Percentiles rank a stretch among this genome's conserved stretches.
Conservation (phyloP, 2,888 invertebrate species). For the Trissolcus brochymenae region DNA sequence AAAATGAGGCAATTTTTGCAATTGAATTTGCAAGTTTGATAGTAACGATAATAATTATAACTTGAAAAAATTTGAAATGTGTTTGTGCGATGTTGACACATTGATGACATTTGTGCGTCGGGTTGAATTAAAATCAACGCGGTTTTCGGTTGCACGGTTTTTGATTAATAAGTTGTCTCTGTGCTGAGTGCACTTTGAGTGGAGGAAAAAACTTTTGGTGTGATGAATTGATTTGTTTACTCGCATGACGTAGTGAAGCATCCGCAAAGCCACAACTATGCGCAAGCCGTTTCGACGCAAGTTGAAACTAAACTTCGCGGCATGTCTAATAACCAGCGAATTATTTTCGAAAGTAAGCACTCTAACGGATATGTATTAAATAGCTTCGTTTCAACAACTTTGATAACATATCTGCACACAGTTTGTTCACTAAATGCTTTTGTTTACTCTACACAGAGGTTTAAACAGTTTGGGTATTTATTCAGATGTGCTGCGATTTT, state of each 20-base stretch:
- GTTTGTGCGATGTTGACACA: not conserved
- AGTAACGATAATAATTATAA: not conserved
- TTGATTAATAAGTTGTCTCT: not conserved
- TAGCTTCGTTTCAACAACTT: constrained; percentile 13
- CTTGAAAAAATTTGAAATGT: not conserved
- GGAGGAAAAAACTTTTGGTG: not conserved
- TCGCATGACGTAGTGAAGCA: not conserved
- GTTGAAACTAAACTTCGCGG: constrained; percentile 5
- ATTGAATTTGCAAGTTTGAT: not conserved
- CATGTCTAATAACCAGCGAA: constrained; percentile 13
- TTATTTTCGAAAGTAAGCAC: constrained; percentile 11
- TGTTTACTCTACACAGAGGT: not conserved
- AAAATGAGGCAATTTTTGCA: not conserved
- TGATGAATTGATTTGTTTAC: constrained; percentile 12
- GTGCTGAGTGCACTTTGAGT: not conserved
- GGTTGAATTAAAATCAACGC: not conserved
- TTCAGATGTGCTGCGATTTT: no score
- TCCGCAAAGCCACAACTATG: constrained; percentile 10
- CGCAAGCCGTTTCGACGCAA: constrained; percentile 7
- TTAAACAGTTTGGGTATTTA: not conserved
- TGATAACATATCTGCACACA: constrained; percentile 4
- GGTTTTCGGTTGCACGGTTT: not conserved
- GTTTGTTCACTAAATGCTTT: not conserved
- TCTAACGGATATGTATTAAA: constrained; percentile 2
- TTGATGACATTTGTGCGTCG: not conserved